Percentiles rank a stretch among this genome's conserved stretches.
Evolutionary conservation across 53 echinoderm and acorn worm genomes (phyloP).

Genomic region (Crossaster papposus): DNA sequence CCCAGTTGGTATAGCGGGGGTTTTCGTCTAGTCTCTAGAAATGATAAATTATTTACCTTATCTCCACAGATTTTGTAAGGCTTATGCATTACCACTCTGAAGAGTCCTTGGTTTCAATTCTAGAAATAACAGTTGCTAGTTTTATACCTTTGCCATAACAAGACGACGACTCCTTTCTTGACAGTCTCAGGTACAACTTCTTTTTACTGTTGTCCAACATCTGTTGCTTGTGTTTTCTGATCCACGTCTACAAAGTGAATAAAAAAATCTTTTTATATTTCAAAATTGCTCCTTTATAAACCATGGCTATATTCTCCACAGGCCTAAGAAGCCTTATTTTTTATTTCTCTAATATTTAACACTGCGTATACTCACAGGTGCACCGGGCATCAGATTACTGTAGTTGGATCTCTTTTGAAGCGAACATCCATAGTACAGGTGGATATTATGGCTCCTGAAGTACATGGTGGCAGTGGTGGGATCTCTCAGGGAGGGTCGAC

Average conservation of each 20-base stretch:
- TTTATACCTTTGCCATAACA: slow-evolving; percentile 73
- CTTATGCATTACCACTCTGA: too few relatives aligned
- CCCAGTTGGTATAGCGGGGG: too few relatives aligned
- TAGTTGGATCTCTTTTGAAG: slow-evolving; percentile 66
- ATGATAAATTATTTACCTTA: neutral
- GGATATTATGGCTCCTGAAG: slow-evolving; percentile 70
- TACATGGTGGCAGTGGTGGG: slow-evolving; percentile 69
- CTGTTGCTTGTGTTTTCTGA: slow-evolving; percentile 73
- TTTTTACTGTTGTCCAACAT: slow-evolving; percentile 65
- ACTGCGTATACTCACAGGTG: slow-evolving; percentile 75
- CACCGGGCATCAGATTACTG: slow-evolving; percentile 51
- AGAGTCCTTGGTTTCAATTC: too few relatives aligned
- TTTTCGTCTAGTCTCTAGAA: too few relatives aligned
- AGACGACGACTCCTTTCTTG: slow-evolving; percentile 67
- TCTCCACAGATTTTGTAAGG: too few relatives aligned
- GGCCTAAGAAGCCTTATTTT: neutral
- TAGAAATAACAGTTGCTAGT: too few relatives aligned
- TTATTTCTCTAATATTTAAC: neutral
- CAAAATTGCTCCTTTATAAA: neutral
- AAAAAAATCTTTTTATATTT: neutral
- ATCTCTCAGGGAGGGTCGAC: slow-evolving; percentile 55
- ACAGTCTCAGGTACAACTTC: slow-evolving; percentile 82
- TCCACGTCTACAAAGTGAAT: slow-evolving; percentile 69
- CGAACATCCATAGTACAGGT: slow-evolving; percentile 79
- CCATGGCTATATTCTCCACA: neutral